Percentiles rank a stretch among this genome's conserved stretches.
These are phyloP conservation scores for Hybos culiciformis DNA, from an alignment of 2,888 invertebrate species.

Conservation along the genomic window DNA sequence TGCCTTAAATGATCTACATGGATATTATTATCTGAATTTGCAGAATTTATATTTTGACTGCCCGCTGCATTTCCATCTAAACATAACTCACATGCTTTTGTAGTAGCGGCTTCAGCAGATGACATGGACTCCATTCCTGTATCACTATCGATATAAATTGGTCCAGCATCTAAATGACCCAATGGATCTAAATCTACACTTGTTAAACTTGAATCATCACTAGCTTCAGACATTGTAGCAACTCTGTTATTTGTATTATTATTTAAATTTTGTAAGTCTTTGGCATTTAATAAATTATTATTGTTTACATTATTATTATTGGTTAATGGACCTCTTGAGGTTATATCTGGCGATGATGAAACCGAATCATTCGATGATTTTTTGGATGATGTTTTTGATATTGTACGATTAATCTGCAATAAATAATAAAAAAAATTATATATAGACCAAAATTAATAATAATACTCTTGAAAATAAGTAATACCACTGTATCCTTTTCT, in stretches of 20 bases:
- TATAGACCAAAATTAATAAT: too few relatives aligned
- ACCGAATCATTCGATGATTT: conserved; percentile 15
- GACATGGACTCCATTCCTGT: conserved; percentile 86
- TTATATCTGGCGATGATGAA: conserved; percentile 14
- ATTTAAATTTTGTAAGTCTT: conserved; percentile 1
- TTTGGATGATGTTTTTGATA: conserved; percentile 8
- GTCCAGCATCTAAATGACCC: conserved; percentile 28
- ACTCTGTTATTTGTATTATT: conserved; percentile 7
- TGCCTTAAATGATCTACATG: conserved; percentile 55
- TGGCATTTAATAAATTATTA: conserved; percentile 11
- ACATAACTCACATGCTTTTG: conserved; percentile 42
- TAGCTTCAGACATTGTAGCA: conserved; percentile 24
- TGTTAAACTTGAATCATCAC: conserved; percentile 77
- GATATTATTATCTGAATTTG: conserved; percentile 27
- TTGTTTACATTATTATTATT: background rate
- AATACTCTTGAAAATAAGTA: too few relatives aligned
- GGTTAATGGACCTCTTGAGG: too few relatives aligned
- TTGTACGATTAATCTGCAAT: conserved; percentile 4
- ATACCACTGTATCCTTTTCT: conserved; percentile 44
- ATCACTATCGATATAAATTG: conserved; percentile 71
- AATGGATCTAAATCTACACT: conserved; percentile 64
- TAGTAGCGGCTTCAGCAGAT: conserved; percentile 58
- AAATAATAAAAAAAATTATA: conserved; percentile 5
- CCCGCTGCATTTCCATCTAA: conserved; percentile 19
- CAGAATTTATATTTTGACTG: conserved; percentile 33